Conservation (phyloP, 2,113 vertebrate genomes). For the Ancistrus triradiatus region DNA sequence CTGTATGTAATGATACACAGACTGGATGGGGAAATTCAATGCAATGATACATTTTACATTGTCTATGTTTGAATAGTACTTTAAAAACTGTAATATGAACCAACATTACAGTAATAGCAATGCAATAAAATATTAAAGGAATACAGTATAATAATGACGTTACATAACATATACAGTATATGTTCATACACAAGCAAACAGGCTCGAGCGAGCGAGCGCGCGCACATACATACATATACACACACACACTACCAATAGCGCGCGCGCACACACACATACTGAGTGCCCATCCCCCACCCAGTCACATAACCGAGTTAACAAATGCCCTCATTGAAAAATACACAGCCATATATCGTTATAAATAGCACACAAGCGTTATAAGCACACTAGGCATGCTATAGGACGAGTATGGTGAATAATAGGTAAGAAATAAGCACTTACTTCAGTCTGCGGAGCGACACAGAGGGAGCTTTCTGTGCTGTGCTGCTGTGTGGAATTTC, state of each 20-base stretch:
- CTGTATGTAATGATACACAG: too few species aligned
- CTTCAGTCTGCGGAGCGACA: conserved; percentile 65
- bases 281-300: conserved; percentile 69
- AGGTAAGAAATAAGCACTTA: conserved; percentile 59
- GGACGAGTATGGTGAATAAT: conserved; percentile 23
- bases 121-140: not conserved
- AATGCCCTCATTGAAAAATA: conserved; percentile 41
- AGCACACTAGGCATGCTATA: not conserved
- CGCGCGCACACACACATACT: conserved; percentile 49
- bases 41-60: too few species aligned
- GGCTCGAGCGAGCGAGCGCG: conserved; percentile 41
- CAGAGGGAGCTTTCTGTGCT: conserved; percentile 66
- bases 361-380: conserved; percentile 9
- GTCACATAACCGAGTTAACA: conserved; percentile 56
- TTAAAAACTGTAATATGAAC: not conserved
- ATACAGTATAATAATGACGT: too few species aligned
- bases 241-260: conserved; percentile 6
- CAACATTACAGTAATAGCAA: not conserved
- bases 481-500: conserved; percentile 74
- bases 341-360: conserved; percentile 42
- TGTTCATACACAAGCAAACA: conserved; percentile 52
- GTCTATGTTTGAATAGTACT: not conserved
- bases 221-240: conserved; percentile 39
- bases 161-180: too few species aligned
- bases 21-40: too few species aligned